Evolutionary conservation across 2,888 invertebrate species (phyloP), one percentile per base, ranked within the genome.

Genomic region (Scaeva pyrastri): DNA sequence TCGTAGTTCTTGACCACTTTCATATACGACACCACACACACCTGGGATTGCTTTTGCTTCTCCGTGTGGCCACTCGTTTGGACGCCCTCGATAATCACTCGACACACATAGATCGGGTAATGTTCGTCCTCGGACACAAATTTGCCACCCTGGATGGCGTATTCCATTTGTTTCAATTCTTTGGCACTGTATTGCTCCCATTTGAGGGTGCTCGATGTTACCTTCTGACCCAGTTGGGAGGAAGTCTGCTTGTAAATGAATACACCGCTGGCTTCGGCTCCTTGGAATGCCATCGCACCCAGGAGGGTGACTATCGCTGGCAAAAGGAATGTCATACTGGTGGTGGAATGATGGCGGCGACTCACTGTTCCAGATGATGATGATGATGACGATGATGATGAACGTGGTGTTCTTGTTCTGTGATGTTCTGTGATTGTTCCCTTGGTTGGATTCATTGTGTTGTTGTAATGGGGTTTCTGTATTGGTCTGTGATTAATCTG

Each of bases 121-220:
- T 91, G 91, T 84, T 91, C 93, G 23, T 92, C 91, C 58, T 91
- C 90, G n/a, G 91, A 90, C 1, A 91, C 81, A 62, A 91, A 92
- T 77, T 91, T 91, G 89, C 95, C 94, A 88, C 96, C 97, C 52
- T 95, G 93, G 26, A 97, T 96, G 68, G 96, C 95, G 89, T 94
- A 94, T 85, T 94, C 93, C 71, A 95, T 93, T 88, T 94, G 93
- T 26, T 93, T 92, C 19, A 92, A 91, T 88, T 93, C 93, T 85
- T 91, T 93, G 1, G 90, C 89, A 75, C 91, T 91, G 64, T 93
- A 93, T 1, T 94, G 94, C 70, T 95, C 94, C 97, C 97, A 97
- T 90, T 94, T 94, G 70, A 97, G 93, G 0, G 97, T 96, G 89
- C 96, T 96, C 8, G 97, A 97, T 5, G 97, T 97, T 72, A 96